Evolutionary conservation across 2,797 vertebrate genomes (phyloP).

Genomic region (Siniperca obscura): DNA sequence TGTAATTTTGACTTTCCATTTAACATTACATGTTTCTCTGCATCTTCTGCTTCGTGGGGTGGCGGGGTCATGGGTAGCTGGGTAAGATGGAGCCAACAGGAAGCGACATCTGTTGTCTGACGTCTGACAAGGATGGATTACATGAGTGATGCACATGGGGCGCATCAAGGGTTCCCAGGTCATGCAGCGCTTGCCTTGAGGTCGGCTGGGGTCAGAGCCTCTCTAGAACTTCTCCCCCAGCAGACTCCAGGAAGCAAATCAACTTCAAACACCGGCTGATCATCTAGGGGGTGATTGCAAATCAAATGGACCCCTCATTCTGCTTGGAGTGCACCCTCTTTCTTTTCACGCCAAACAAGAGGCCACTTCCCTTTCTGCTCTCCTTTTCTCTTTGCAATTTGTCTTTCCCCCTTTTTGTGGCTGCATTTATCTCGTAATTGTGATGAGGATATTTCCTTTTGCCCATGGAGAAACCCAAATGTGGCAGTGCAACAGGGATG

Average conservation of each 20-base stretch:
- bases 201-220: constrained; percentile 70
- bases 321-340: constrained; percentile 34
- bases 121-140: constrained; percentile 79
- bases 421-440: constrained; percentile 48
- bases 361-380: constrained; percentile 60
- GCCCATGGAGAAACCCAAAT: constrained; percentile 19
- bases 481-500: constrained; percentile 6
- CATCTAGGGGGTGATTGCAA: constrained; percentile 69
- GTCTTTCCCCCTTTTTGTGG: constrained; percentile 15
- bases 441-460: constrained; percentile 46
- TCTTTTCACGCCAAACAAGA: constrained; percentile 57
- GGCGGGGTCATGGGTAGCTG: constrained; percentile 56
- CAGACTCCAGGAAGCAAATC: constrained; percentile 76
- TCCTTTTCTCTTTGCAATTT: constrained; percentile 44
- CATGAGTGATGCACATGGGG: constrained; percentile 77
- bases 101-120: constrained; percentile 84
- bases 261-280: constrained; percentile 72
- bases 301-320: constrained; percentile 72
- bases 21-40: not conserved
- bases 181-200: constrained; percentile 60
- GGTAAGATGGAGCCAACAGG: constrained; percentile 68
- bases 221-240: constrained; percentile 57
- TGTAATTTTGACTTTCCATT: constrained; percentile 11
- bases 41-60: not conserved
- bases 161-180: constrained; percentile 72